Evolutionary conservation across 2,888 invertebrate genomes (phyloP).

Genomic region (Eustalomyia histrio): DNA sequence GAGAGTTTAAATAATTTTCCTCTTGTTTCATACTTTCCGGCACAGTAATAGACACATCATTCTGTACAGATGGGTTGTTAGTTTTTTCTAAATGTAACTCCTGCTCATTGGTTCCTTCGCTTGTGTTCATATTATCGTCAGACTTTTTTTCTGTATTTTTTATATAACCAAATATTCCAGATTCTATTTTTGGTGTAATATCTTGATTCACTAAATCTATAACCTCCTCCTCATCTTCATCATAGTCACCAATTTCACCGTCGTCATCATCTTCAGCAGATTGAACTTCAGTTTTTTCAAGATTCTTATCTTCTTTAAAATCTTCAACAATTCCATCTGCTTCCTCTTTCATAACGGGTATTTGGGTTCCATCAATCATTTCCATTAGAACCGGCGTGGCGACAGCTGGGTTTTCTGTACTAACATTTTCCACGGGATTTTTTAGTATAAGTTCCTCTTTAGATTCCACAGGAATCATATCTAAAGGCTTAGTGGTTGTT

Average conservation of each 20-base stretch:
- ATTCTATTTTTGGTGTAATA: no score
- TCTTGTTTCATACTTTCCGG: neutral
- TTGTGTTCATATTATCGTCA: neutral
- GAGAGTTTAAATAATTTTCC: neutral
- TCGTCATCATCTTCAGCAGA: constrained; percentile 67
- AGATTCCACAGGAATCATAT: neutral
- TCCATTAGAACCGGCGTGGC: constrained; percentile 67
- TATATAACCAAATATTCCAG: no score
- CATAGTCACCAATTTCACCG: constrained; percentile 67
- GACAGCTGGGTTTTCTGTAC: constrained; percentile 62
- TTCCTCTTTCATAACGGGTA: constrained; percentile 72
- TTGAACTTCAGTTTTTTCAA: neutral
- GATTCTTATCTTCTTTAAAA: neutral
- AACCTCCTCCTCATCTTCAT: constrained; percentile 62
- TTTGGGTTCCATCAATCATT: constrained; percentile 84
- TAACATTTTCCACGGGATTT: constrained; percentile 73
- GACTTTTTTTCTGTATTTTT: neutral
- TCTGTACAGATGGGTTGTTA: neutral
- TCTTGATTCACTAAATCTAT: constrained; percentile 23
- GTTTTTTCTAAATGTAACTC: neutral
- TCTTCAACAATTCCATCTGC: neutral
- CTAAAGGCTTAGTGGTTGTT: constrained; percentile 52
- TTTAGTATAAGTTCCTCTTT: constrained; percentile 14
- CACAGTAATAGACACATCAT: no score
- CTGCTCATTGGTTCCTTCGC: neutral